Base-by-base conservation (phyloP, 2,113 vertebrate genomes). In the Myanophis thanlyinensis region DNA sequence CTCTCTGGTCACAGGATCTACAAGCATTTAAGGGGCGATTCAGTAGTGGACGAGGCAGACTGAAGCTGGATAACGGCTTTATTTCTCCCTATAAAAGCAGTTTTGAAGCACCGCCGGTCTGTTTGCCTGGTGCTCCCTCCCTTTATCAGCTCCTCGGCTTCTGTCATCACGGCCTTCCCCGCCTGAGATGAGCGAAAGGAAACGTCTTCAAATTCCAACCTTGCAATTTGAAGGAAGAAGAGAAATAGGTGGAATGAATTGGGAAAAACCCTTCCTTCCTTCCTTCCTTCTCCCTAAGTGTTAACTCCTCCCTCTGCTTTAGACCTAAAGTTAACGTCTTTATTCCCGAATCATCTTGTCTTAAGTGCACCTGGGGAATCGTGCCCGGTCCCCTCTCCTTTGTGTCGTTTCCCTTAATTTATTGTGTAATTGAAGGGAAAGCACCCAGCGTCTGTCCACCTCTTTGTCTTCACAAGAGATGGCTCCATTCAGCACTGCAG, bases 141-240 rank as follows among this genome's bases (percentile, higher is more conserved):
- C 54, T 84, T 56, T 40, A 40, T 51, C 88, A 85, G 93, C 92
- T 80, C 4, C 89, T 94, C 59, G 52, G 46, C 25, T 93, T 3
- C 49, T 59, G 47, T 91, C 91, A 91, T 88, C 93, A 54, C 56
- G n/a, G 85, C 67, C 25, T 80, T 44, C 86, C 93, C 59, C 67
- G 48, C 90, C 85, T 93, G 23, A 92, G 91, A 95, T 80, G n/a
- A 48, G 11, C 95, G 89, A 93, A 95, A 62, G 88, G 89, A 93
- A 94, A 96, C 96, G 97, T 96, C 93, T 97, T 92, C 96, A 95
- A 93, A 46, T 87, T 91, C 23, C 56, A 96, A 96, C 96, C 90
- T 94, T 93, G 7, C 93, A 96, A 96, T 98, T 97, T 97, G 85
- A 94, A 90, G 93, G 84, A 92, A 91, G 40, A 87, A 95, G 59